Base-by-base conservation (phyloP, 2,888 invertebrate genomes). In the Perdita meconis region DNA sequence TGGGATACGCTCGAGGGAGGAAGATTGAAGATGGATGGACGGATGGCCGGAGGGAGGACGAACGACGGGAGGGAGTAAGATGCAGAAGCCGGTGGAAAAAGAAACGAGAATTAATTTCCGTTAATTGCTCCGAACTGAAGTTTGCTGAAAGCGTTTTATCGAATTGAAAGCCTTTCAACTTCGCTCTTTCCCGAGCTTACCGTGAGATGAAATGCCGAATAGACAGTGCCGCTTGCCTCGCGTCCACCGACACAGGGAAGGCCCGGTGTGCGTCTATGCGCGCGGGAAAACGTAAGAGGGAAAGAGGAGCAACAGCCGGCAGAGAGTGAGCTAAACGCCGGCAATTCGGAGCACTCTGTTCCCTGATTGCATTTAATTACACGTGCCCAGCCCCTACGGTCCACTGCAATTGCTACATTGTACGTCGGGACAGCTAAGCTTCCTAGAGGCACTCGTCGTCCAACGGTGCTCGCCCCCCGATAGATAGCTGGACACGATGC, bases 331-430 rank as follows among this genome's bases (percentile, higher is more conserved):
- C 86, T 89, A 89, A 88, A 89, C 86, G 90, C 86, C 85, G 90
- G 89, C 88, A 88, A 90, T 90, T 90, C 89, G 86, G 86, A 89
- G 87, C 88, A 89, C 90, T 89, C 89, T 89, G 87, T 87, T 88
- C 88, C 86, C 89, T 90, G 91, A 91, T 92, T 91, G 92, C 91
- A 91, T 91, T 92, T 91, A 91, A 92, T 92, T 92, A 91, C 91
- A 91, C 88, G 88, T 87, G 88, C 87, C 87, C 85, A 76, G 85
- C 19, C 85, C 79, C 79, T 81, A 85, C 87, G 82, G 81, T 82
- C 82, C 80, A 76, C 85, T 87, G 88, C 89, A 88, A 90, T 90
- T 89, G 88, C 88, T 89, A 87, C 87, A 89, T 90, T 90, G 89
- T 88, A 83, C 84, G 78, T 66, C 80, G 78, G 84, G 77, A 73